Conservation (phyloP, 2,797 vertebrate genomes). For the Melanotaenia parkinsoni region DNA sequence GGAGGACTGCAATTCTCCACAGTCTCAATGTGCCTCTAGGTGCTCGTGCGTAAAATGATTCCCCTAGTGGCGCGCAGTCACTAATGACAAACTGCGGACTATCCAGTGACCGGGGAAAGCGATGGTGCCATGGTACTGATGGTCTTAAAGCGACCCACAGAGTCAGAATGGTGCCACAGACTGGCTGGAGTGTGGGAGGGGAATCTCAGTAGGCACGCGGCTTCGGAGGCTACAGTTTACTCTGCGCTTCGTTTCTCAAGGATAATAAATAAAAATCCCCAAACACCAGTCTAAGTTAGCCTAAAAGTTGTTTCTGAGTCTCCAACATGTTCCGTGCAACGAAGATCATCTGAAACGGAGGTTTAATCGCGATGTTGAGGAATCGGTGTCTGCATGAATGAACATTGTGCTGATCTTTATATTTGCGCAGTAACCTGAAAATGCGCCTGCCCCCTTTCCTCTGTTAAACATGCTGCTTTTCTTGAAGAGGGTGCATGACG, state of each 20-base stretch:
- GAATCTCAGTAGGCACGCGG: constrained; percentile 35
- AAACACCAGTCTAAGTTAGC: background rate
- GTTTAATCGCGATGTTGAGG: background rate
- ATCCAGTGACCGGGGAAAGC: constrained; percentile 44
- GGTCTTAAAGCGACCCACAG: constrained; percentile 30
- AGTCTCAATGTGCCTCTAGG: constrained; percentile 23
- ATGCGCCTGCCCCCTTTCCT: constrained; percentile 20
- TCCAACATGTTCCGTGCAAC: background rate
- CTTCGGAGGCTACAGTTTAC: constrained; percentile 20
- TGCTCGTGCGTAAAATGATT: constrained; percentile 64
- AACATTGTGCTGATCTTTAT: constrained; percentile 45
- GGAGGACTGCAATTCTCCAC: constrained; percentile 43
- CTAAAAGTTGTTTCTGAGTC: background rate
- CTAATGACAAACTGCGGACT: constrained; percentile 45
- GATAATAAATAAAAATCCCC: no score
- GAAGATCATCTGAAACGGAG: background rate
- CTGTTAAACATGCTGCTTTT: constrained; percentile 14
- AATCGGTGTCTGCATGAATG: constrained; percentile 25
- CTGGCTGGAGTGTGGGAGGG: constrained; percentile 32
- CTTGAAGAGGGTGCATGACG: constrained; percentile 17
- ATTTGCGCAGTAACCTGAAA: constrained; percentile 49
- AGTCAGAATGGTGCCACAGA: constrained; percentile 46
- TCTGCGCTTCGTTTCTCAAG: background rate
- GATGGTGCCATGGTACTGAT: constrained; percentile 54
- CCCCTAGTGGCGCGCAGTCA: constrained; percentile 60